phyloP scores from a whole-genome alignment of 2,888 invertebrate genomes.

The Nomada lathburiana region DNA sequence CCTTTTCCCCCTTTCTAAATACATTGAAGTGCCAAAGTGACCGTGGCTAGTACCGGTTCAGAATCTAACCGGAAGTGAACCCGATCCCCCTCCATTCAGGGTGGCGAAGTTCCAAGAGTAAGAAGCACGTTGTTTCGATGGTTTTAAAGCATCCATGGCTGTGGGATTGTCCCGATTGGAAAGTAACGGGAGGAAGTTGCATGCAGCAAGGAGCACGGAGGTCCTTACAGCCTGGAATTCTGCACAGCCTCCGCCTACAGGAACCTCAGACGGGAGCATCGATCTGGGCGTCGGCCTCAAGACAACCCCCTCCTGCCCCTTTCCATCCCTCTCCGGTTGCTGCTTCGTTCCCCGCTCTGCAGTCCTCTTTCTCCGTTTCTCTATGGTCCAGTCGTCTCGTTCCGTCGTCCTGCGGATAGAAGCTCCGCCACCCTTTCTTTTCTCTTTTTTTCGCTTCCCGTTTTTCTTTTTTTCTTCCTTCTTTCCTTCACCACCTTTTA shows the following conservation, averaged over 20 bases:
- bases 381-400: conserved; percentile 27
- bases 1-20: no score
- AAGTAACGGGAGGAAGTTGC: conserved; percentile 34
- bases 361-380: conserved; percentile 4
- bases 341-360: conserved; percentile 34
- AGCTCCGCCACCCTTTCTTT: background rate
- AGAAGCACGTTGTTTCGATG: background rate
- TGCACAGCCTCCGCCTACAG: conserved; percentile 78
- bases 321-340: conserved; percentile 27
- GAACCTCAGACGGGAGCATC: conserved; percentile 82
- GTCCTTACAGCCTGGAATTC: conserved; percentile 68
- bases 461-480: conserved; percentile 22
- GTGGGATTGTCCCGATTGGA: conserved; percentile 38
- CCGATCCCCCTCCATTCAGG: conserved; percentile 1
- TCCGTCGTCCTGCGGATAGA: conserved; percentile 26
- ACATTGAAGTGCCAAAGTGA: background rate
- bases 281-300: conserved; percentile 83
- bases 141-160: conserved; percentile 19
- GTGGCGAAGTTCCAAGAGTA: conserved; percentile 7
- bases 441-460: conserved; percentile 9
- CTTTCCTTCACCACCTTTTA: conserved; percentile 43
- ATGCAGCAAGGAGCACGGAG: conserved; percentile 48
- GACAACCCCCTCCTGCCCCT: conserved; percentile 70
- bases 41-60: background rate
- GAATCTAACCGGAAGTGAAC: conserved; percentile 21